phyloP scores from a whole-genome alignment of 2,797 vertebrate species.

The Hyperoplus immaculatus region DNA sequence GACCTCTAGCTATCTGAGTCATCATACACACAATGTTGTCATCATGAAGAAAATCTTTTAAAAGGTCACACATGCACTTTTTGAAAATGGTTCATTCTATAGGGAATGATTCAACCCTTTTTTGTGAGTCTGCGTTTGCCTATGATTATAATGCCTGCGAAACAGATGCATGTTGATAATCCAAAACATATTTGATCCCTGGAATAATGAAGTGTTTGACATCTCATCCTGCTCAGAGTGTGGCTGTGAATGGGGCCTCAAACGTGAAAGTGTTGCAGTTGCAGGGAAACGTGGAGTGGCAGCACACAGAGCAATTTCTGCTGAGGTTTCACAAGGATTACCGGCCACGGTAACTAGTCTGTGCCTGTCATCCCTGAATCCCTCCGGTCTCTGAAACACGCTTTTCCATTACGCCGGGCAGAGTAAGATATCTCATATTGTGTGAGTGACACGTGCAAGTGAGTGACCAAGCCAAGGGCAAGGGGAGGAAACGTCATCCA shows the following conservation, averaged over 20 bases:
- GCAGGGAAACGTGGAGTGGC: background rate
- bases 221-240: background rate
- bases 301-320: background rate
- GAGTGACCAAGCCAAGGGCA: background rate
- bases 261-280: background rate
- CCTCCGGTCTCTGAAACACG: slow-evolving; percentile 19
- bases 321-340: slow-evolving; percentile 15
- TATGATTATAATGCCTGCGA: background rate
- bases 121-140: background rate
- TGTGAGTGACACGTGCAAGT: slow-evolving; percentile 16
- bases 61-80: background rate
- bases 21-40: background rate
- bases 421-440: slow-evolving; percentile 8
- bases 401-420: slow-evolving; percentile 11
- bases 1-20: slow-evolving; percentile 16
- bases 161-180: background rate
- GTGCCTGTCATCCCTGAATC: background rate
- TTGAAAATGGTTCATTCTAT: background rate
- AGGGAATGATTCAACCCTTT: background rate
- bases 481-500: slow-evolving; percentile 1
- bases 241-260: background rate
- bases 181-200: background rate
- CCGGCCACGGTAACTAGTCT: background rate
- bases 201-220: slow-evolving; percentile 4
- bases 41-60: background rate